These are phyloP conservation scores for Hypolimnas misippus DNA, from an alignment of 2,888 invertebrate genomes.

Conservation along the genomic window DNA sequence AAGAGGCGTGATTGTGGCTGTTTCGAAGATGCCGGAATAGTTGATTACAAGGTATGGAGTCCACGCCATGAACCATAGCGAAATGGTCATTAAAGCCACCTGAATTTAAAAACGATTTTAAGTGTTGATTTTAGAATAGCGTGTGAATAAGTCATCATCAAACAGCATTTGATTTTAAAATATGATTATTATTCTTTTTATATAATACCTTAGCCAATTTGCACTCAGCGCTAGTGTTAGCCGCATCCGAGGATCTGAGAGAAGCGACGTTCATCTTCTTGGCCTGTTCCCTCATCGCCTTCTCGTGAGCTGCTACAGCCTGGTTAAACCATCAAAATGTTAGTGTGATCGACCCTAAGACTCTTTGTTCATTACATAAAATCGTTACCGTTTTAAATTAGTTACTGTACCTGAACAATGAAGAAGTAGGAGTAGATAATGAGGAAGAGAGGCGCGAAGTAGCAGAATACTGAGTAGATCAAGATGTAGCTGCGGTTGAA, in stretches of 20 bases:
- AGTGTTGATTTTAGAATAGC: too few relatives aligned
- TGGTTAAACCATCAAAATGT: slow-evolving; percentile 52
- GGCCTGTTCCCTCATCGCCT: slow-evolving; percentile 94
- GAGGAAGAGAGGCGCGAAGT: slow-evolving; percentile 89
- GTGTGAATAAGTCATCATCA: too few relatives aligned
- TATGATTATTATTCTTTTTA: background rate
- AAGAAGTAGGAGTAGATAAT: slow-evolving; percentile 95
- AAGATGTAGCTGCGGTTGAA: slow-evolving; percentile 91
- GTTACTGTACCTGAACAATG: slow-evolving; percentile 87
- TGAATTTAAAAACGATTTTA: slow-evolving; percentile 49
- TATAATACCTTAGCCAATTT: slow-evolving; percentile 90
- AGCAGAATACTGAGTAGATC: slow-evolving; percentile 90
- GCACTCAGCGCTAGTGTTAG: slow-evolving; percentile 92
- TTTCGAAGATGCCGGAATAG: slow-evolving; percentile 90
- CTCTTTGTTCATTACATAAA: too few relatives aligned
- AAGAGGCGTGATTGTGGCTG: slow-evolving; percentile 89
- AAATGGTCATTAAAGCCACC: slow-evolving; percentile 95
- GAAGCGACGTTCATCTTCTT: slow-evolving; percentile 97
- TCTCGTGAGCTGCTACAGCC: slow-evolving; percentile 94
- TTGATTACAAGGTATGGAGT: slow-evolving; percentile 94
- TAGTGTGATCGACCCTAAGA: background rate
- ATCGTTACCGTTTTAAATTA: background rate
- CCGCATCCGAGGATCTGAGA: slow-evolving; percentile 90
- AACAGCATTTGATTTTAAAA: background rate
- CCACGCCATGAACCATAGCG: slow-evolving; percentile 97